Conservation (phyloP, 2,113 vertebrate genomes). For the Anser cygnoides region DNA sequence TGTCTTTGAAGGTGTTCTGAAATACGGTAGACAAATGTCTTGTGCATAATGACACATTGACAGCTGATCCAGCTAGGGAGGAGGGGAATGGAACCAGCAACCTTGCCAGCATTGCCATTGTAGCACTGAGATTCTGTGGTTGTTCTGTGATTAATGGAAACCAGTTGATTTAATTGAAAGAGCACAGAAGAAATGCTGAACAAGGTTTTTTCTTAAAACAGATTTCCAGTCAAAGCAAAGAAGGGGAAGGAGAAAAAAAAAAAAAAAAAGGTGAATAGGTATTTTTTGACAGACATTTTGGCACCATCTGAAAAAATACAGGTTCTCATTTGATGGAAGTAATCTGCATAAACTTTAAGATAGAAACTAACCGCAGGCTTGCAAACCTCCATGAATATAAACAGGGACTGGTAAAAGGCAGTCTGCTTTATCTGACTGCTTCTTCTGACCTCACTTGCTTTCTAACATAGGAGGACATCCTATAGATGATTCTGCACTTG, state of each 20-base stretch:
- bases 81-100: background rate
- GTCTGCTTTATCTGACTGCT: background rate
- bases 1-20: background rate
- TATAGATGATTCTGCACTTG: background rate
- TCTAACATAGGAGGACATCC: background rate
- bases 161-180: slow-evolving; percentile 9
- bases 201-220: background rate
- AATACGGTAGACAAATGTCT: background rate
- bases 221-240: background rate
- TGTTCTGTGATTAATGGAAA: slow-evolving; percentile 18
- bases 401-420: background rate
- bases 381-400: background rate
- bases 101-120: background rate
- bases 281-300: background rate
- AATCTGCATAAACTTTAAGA: background rate
- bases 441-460: background rate
- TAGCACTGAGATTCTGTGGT: background rate
- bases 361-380: background rate
- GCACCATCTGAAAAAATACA: background rate
- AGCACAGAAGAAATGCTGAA: background rate
- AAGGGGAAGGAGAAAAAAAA: background rate
- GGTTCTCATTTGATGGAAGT: background rate
- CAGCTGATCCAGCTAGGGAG: background rate
- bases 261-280: background rate
- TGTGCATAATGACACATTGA: background rate